phyloP scores from a whole-genome alignment of 2,113 vertebrate species.

The Toxotes jaculatrix region DNA sequence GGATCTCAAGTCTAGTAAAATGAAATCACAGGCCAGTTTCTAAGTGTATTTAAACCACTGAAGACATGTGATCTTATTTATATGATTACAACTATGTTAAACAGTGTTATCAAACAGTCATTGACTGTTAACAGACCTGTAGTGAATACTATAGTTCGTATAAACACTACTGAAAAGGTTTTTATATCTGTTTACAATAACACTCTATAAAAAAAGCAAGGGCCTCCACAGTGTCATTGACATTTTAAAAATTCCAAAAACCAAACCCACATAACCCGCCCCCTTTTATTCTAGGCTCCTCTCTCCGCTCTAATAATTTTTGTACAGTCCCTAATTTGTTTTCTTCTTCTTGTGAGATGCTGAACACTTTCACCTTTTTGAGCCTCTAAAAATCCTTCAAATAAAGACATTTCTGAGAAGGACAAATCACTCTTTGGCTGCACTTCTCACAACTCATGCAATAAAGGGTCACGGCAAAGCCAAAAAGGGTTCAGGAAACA shows the following conservation, averaged over 20 bases:
- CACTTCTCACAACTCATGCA: fast-evolving
- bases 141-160: not conserved
- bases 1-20: not conserved
- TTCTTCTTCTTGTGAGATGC: not conserved
- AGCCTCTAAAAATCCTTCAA: not conserved
- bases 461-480: not conserved
- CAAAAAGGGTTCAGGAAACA: not conserved
- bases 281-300: not conserved
- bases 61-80: not conserved
- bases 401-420: not conserved
- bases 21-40: not conserved
- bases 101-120: not conserved
- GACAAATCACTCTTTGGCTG: not conserved
- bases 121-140: not conserved
- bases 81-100: not conserved
- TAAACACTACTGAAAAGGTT: not conserved
- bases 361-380: not conserved
- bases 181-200: not conserved
- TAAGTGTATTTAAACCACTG: not conserved
- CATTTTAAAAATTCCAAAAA: not conserved
- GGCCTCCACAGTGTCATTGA: not conserved
- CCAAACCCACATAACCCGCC: not conserved
- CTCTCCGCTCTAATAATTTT: not conserved
- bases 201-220: not conserved
- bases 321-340: not conserved